These are phyloP conservation scores for Marronus borbonicus DNA, from an alignment of 2,888 invertebrate species.

Conservation along the genomic window DNA sequence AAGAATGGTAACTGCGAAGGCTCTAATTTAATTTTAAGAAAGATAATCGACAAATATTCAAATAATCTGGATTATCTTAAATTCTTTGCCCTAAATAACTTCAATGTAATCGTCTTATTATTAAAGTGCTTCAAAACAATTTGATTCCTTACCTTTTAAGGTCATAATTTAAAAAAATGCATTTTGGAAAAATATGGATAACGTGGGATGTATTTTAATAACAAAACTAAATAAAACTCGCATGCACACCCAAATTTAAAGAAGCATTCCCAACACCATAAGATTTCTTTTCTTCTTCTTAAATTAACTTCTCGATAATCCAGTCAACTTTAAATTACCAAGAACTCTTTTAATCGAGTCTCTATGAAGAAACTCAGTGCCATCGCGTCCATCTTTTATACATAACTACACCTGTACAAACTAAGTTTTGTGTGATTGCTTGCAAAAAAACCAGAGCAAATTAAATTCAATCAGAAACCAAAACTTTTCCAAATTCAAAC, in stretches of 20 bases:
- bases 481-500: not conserved
- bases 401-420: conserved; percentile 18
- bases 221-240: not conserved
- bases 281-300: not conserved
- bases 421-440: not conserved
- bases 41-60: too few species aligned
- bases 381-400: not conserved
- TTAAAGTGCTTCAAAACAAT: too few species aligned
- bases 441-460: conserved; percentile 9
- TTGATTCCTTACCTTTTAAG: too few species aligned
- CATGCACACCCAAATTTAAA: not conserved
- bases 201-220: not conserved
- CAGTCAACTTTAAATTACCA: not conserved
- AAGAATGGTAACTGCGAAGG: too few species aligned
- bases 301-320: not conserved
- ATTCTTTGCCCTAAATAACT: too few species aligned
- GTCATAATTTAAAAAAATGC: too few species aligned
- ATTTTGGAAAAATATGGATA: not conserved
- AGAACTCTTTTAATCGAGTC: not conserved
- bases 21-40: too few species aligned
- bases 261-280: conserved; percentile 38
- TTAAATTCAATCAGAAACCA: not conserved
- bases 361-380: conserved; percentile 17
- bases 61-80: too few species aligned
- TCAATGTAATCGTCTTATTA: too few species aligned